These are phyloP conservation scores for Aphelinus atriplicis DNA, from an alignment of 1,140 invertebrate genomes.

Conservation along the genomic window DNA sequence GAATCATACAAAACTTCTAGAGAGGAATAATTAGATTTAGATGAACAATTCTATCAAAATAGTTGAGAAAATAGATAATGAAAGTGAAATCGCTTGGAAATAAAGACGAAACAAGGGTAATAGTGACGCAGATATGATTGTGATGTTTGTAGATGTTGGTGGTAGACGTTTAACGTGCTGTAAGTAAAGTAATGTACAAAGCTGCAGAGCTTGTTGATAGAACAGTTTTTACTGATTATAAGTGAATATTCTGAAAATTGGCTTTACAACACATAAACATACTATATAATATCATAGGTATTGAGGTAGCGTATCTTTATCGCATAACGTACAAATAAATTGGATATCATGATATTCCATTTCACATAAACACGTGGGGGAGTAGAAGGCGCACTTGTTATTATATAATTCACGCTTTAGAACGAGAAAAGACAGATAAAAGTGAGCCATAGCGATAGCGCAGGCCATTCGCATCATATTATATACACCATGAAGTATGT, in stretches of 20 bases:
- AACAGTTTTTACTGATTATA: conserved; percentile 7
- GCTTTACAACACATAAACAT: conserved; percentile 28
- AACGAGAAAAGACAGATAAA: conserved; percentile 6
- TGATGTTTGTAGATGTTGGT: conserved; percentile 6
- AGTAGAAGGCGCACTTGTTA: conserved; percentile 52
- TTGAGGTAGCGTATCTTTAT: conserved; percentile 8
- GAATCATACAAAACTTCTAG: conserved; percentile 3
- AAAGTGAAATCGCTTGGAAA: neutral
- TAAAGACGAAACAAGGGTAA: too few relatives aligned
- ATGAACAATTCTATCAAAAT: conserved; percentile 7
- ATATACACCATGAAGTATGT: conserved; percentile 30
- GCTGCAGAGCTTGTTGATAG: conserved; percentile 40
- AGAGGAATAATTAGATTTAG: neutral
- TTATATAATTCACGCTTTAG: conserved; percentile 53
- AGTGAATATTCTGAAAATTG: conserved; percentile 8
- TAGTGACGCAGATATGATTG: too few relatives aligned
- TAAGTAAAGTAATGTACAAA: conserved; percentile 43
- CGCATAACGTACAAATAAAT: conserved; percentile 3
- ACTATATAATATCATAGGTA: conserved; percentile 29
- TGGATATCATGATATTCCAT: conserved; percentile 7
- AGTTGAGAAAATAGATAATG: neutral
- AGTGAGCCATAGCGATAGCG: conserved; percentile 14
- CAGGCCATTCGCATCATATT: conserved; percentile 17
- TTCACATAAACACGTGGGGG: conserved; percentile 14
- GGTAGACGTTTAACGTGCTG: conserved; percentile 19